Conservation (phyloP, 1,140 invertebrate species). For the Coenobita brevimanus region DNA sequence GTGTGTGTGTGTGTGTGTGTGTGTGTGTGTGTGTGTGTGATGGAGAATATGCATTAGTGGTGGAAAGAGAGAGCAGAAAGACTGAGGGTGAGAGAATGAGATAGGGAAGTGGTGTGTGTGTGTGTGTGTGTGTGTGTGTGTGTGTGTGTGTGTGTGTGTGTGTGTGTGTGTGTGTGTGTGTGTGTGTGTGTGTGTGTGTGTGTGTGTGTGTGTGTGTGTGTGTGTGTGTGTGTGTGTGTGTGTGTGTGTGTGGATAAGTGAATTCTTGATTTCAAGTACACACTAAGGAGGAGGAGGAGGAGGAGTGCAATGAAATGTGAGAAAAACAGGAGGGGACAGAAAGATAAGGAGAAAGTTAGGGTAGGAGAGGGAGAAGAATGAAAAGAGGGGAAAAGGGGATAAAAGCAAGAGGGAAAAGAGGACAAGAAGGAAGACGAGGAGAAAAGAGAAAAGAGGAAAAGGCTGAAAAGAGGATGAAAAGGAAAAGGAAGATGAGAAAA, state of each 20-base stretch:
- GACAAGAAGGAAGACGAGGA: background rate
- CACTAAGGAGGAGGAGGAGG: background rate
- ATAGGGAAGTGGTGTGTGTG: no score
- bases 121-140: slow-evolving; percentile 28
- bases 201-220: background rate
- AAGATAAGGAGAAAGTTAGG: background rate
- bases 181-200: slow-evolving; percentile 10
- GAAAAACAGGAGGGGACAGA: background rate
- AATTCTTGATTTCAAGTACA: background rate
- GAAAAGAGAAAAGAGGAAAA: background rate
- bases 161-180: slow-evolving; percentile 13
- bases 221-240: no score
- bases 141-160: slow-evolving; percentile 3
- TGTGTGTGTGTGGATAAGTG: no score
- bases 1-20: slow-evolving; percentile 18
- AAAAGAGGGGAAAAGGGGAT: background rate
- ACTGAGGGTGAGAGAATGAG: no score
- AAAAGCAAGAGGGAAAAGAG: background rate
- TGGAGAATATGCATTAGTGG: no score
- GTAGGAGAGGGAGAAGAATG: background rate
- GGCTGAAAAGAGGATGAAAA: background rate
- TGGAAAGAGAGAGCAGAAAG: background rate
- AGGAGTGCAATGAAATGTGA: background rate
- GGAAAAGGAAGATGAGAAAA: background rate
- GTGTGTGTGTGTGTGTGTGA: slow-evolving; percentile 18